Percentiles rank a stretch among this genome's conserved stretches.
phyloP scores from a whole-genome alignment of 2,797 vertebrate genomes.

The Melanotaenia parkinsoni region DNA sequence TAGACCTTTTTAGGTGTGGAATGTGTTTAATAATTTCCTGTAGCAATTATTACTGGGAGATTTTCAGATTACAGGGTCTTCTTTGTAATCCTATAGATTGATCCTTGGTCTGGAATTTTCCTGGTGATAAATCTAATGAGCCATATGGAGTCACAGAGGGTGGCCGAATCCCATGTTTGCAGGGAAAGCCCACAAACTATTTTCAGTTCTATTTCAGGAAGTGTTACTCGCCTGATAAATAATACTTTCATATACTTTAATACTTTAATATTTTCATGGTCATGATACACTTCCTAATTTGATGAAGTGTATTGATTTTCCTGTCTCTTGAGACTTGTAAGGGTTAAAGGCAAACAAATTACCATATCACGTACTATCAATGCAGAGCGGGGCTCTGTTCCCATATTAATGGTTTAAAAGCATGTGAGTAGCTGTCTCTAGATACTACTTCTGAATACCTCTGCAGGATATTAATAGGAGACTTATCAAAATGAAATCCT shows the following conservation, averaged over 20 bases:
- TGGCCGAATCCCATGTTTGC: constrained; percentile 41
- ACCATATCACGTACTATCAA: constrained; percentile 39
- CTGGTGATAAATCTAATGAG: constrained; percentile 50
- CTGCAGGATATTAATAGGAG: constrained; percentile 68
- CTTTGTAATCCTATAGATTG: constrained; percentile 23
- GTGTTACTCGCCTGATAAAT: constrained; percentile 15
- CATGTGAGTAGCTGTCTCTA: constrained; percentile 39
- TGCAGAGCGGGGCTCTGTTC: constrained; percentile 17
- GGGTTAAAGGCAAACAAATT: constrained; percentile 25
- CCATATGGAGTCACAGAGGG: constrained; percentile 61
- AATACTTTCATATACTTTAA: no score
- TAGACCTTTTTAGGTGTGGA: neutral
- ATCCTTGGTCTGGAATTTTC: constrained; percentile 32
- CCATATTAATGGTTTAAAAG: constrained; percentile 21
- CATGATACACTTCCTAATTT: constrained; percentile 44
- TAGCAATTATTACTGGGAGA: neutral
- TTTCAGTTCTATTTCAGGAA: constrained; percentile 35
- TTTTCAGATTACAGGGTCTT: neutral
- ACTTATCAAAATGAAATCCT: constrained; percentile 63
- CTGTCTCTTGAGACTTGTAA: constrained; percentile 29
- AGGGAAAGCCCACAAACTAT: constrained; percentile 53
- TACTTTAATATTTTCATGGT: constrained; percentile 7
- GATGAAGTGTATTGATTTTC: constrained; percentile 61
- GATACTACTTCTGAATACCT: constrained; percentile 44
- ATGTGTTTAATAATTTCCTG: constrained; percentile 13